These are phyloP conservation scores for Coregonus sp. DNA, from an alignment of 2,797 vertebrate genomes.

Conservation along the genomic window DNA sequence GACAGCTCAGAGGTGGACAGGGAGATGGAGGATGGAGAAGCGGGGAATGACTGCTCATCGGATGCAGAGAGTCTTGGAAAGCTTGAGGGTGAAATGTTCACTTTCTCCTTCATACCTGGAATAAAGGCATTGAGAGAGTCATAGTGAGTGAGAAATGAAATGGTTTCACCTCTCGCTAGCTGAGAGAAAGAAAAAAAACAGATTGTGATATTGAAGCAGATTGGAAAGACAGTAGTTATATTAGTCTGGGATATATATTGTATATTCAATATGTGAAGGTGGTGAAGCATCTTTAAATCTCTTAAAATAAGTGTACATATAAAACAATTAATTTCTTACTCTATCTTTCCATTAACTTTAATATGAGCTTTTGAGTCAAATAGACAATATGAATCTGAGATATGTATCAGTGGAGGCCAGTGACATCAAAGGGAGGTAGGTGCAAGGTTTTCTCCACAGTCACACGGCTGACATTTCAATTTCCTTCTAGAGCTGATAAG, in stretches of 20 bases:
- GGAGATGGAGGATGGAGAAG: slow-evolving; percentile 78
- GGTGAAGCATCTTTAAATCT: slow-evolving; percentile 32
- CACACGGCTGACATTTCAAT: slow-evolving; percentile 60
- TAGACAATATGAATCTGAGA: slow-evolving; percentile 35
- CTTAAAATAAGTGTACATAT: slow-evolving; percentile 37
- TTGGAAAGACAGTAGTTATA: not conserved
- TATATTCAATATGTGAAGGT: slow-evolving; percentile 21
- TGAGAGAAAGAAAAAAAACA: slow-evolving; percentile 28
- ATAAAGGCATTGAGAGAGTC: slow-evolving; percentile 28
- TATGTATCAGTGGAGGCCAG: slow-evolving; percentile 46
- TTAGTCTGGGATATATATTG: slow-evolving; percentile 19
- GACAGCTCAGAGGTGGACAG: slow-evolving; percentile 76
- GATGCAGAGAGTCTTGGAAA: slow-evolving; percentile 78
- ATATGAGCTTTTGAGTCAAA: slow-evolving; percentile 42
- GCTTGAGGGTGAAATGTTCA: slow-evolving; percentile 80
- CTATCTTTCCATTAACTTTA: slow-evolving; percentile 34
- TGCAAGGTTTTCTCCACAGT: slow-evolving; percentile 36
- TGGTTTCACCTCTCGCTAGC: not conserved
- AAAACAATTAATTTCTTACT: not conserved
- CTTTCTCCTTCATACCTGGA: slow-evolving; percentile 86
- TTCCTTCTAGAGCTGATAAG: slow-evolving; percentile 62
- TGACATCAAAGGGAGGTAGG: slow-evolving; percentile 42
- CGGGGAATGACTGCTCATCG: slow-evolving; percentile 81
- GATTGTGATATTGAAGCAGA: not conserved
- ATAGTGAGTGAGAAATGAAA: slow-evolving; percentile 5